These are phyloP conservation scores for Macaca nemestrina DNA, from an alignment of 2,113 vertebrate species.

Conservation along the genomic window DNA sequence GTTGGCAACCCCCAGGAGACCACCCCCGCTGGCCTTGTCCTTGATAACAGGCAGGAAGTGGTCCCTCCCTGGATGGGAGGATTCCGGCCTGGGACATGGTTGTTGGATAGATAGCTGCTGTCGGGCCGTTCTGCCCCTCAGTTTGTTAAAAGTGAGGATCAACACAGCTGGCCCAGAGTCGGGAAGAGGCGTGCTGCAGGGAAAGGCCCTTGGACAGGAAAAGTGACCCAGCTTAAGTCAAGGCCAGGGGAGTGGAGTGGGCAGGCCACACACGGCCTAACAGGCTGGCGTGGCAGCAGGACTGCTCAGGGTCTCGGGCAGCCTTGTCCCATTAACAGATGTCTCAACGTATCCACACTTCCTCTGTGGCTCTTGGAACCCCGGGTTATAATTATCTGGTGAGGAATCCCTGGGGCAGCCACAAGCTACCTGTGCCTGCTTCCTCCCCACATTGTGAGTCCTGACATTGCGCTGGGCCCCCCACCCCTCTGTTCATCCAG, in stretches of 20 bases:
- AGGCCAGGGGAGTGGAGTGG: background rate
- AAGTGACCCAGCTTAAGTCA: accelerated
- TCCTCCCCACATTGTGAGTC: background rate
- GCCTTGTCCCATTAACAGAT: too few relatives aligned
- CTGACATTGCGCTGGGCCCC: background rate
- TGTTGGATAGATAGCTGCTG: accelerated
- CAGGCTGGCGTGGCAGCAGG: accelerated
- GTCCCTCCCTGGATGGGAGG: accelerated
- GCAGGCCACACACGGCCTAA: background rate
- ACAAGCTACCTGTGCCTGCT: background rate
- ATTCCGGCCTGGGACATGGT: background rate
- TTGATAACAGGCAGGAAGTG: background rate
- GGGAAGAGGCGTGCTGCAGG: background rate
- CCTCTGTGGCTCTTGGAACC: background rate
- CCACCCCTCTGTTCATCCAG: background rate
- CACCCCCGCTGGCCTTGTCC: background rate
- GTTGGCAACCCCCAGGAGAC: background rate
- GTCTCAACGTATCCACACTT: background rate
- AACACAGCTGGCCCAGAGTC: background rate
- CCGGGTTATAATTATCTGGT: background rate
- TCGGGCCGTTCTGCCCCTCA: background rate
- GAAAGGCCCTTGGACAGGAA: background rate
- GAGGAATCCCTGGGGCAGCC: background rate
- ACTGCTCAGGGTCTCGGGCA: too few relatives aligned
- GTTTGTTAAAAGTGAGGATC: background rate